Evolutionary conservation across 2,797 vertebrate genomes (phyloP), one percentile per base, ranked within the genome.

Genomic region (Zenarchopterus dispar): DNA sequence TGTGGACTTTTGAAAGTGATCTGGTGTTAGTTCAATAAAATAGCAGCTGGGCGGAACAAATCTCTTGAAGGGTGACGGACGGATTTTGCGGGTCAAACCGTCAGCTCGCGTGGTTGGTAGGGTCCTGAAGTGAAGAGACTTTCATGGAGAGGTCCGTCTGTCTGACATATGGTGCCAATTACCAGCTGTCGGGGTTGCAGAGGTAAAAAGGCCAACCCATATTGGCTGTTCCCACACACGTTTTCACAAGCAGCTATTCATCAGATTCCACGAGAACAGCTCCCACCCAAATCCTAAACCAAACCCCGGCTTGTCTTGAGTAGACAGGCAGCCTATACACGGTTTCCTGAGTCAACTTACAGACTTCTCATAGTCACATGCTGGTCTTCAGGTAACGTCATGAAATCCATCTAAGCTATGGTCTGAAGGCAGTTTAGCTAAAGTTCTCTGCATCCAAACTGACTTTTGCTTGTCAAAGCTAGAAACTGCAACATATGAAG

Each of bases 131-230:
- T 58, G 67, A 81, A 74, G 84, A 74, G 84, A 36, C 70, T 63
- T 66, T 74, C 78, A 71, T 62, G 63, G 66, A 82, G 77, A 44
- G 64, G 67, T 74, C 77, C 51, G 70, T 83, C 67, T 78, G 73
- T 77, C 60, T 84, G 88, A 90, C 91, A 93, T 89, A 89, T 93
- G 91, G 88, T 84, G 90, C 83, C 88, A 91, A 91, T 93, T 92
- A 91, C 72, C 78, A 84, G 67, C 71, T 80, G 80, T 84, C 80
- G 79, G 78, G 84, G 81, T 80, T 77, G 79, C 56, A 1, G 86
- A 78, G 83, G 86, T 91, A 90, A 88, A 91, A 85, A 88, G 84
- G 84, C 85, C 87, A 89, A 86, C 85, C 77, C 73, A 57, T 82
- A 78, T 69, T 79, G 76, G 87, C 80, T 85, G 78, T 75, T 84